Base-by-base conservation (phyloP, 2,888 invertebrate species). In the Agrypnus murinus region DNA sequence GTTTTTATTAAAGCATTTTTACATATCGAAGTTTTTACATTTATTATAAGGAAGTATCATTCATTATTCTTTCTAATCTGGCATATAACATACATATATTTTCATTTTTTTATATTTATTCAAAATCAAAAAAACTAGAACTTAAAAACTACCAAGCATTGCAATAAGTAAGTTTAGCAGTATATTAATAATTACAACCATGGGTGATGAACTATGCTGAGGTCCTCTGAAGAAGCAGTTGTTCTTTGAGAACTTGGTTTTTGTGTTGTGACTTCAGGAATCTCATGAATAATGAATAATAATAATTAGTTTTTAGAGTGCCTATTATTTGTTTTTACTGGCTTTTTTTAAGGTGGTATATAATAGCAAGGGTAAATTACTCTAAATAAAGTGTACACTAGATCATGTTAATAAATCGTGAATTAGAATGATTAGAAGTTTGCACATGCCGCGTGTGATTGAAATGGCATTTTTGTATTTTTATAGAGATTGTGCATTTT, bases 291-390 rank as follows among this genome's bases (percentile, higher is more conserved):
- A 25, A 25, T 19, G 17, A 48, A 8, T n/a, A n/a, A n/a, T n/a
- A n/a, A 6, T 9, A 48, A 48, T 48, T 48, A 48, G 48, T 48
- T 48, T 48, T 48, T 48, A 48, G 48, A 14, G 48, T 48, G 48
- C 48, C 48, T 48, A 48, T 12, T 12, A 31, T 48, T 48, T 48
- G 48, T 48, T 48, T 48, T 10, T 48, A 48, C 48, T 48, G 48
- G 48, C 48, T 48, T 48, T 48, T 25, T 48, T 15, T 48, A 48
- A 19, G 17, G 9, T 17, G 14, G 17, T 48, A 17, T 48, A 17
- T 19, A 48, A 48, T 3, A 48, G 7, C 4, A 19, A 19, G 19
- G 48, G 25, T 48, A 19, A 46, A 48, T 48, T 19, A n/a, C 48
- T 48, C 48, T 48, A 48, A 48, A 15, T 15, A 14, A 48, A 48